Evolutionary conservation across 2,113 vertebrate species (phyloP), one percentile per base, ranked within the genome.

Genomic region (Amazona vittata): DNA sequence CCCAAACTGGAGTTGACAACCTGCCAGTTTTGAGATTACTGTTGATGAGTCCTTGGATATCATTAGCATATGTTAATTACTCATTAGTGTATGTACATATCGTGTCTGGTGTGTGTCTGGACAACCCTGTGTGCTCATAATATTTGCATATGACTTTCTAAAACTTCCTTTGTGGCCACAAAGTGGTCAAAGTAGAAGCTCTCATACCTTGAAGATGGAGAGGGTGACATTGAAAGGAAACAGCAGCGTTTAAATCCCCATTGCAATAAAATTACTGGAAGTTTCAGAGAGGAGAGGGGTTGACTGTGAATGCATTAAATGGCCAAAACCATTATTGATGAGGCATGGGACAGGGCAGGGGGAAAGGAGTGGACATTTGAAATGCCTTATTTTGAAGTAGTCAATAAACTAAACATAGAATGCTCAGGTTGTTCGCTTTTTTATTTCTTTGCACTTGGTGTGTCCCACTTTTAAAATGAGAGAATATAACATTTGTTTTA

Each of bases 51-150:
- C 86, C 68, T 90, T 78, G 73, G 64, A 18, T 89, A 60, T 75
- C 33, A 81, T 89, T 81, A 96, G 12, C 55, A 60, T 94, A 84
- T 71, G 80, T 83, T 83, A 92, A 94, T 95, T 92, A 78, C 76
- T 94, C 43, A 75, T 86, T 81, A 94, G 80, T 75, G 10, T 59
- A 55, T 21, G 9, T 94, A 60, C 73, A 64, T 50, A 84, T 35
- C 15, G 9, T 81, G 29, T 33, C 29, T 55, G 41, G 37, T 55
- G 64, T 89, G 63, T 55, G 47, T 92, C 90, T 81, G 80, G 63
- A 63, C 8, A 12, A 20, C 37, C 6, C 1, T 86, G 29, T 49
- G 50, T 89, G 31, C 46, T 64, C 43, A 16, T 74, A 59, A 50
- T 78, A 86, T 92, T 93, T 96, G 64, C 80, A 68, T 89, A 81